A percentile compares a stretch with the other conserved stretches of the same genome.
Evolutionary conservation across 1,140 invertebrate species (phyloP).

Genomic region (Cotesia glomerata): DNA sequence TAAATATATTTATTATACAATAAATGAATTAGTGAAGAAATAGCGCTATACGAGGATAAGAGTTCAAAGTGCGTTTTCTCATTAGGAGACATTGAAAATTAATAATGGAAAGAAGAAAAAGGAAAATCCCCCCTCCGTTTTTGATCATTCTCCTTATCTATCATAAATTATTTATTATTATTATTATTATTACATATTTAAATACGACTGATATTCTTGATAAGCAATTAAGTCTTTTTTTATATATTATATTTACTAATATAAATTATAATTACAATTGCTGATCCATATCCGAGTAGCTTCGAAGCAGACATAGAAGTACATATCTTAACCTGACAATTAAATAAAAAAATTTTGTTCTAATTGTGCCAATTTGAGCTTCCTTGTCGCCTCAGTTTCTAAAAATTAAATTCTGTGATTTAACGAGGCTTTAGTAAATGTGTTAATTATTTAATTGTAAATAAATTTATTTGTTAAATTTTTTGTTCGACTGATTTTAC

Average conservation of each 20-base stretch:
- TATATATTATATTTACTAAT: too few species aligned
- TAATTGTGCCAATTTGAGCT: background rate
- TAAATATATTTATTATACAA: constrained; percentile 61
- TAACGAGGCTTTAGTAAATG: background rate
- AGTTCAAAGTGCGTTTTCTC: constrained; percentile 46
- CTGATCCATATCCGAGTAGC: background rate
- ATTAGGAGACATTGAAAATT: constrained; percentile 44
- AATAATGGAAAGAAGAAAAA: constrained; percentile 1
- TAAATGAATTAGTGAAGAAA: constrained; percentile 48
- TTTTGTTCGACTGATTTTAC: too few species aligned
- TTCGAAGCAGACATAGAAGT: constrained; percentile 1
- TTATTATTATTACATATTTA: constrained; percentile 9
- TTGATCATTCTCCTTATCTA: constrained; percentile 1
- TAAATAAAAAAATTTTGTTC: background rate
- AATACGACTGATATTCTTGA: constrained; percentile 18
- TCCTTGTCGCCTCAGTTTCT: background rate
- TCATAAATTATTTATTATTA: background rate
- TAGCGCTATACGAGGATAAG: constrained; percentile 46
- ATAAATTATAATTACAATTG: background rate
- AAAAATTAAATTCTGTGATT: background rate
- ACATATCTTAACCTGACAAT: background rate
- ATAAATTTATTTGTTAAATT: background rate
- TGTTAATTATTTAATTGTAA: background rate
- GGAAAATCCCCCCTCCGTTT: background rate
- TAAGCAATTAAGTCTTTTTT: constrained; percentile 16